These are phyloP conservation scores for Macquaria ambigua DNA, from an alignment of 2,113 vertebrate genomes.

Conservation along the genomic window DNA sequence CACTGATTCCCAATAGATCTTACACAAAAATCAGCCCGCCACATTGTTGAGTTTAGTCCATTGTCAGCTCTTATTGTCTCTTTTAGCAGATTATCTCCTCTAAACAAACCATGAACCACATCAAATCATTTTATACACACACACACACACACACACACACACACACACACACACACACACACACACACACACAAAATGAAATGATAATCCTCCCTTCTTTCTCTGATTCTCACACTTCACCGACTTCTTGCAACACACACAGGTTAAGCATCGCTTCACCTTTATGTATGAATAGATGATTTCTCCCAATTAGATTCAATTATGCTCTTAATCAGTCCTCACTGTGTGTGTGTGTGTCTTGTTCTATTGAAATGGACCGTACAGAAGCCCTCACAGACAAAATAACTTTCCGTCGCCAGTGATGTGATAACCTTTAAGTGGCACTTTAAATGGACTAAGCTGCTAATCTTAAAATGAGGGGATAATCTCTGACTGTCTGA, in stretches of 20 bases:
- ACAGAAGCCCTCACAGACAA: constrained; percentile 22
- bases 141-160: no score
- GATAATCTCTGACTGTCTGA: constrained; percentile 67
- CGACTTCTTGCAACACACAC: background rate
- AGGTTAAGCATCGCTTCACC: background rate
- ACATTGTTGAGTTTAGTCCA: constrained; percentile 35
- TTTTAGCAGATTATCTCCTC: constrained; percentile 28
- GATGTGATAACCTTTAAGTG: constrained; percentile 70
- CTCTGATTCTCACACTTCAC: background rate
- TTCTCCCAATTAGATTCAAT: constrained; percentile 55
- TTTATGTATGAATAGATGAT: constrained; percentile 16
- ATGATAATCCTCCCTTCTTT: background rate
- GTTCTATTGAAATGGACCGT: background rate
- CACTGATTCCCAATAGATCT: constrained; percentile 9
- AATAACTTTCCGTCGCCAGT: constrained; percentile 28
- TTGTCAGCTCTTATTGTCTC: constrained; percentile 15
- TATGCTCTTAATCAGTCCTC: constrained; percentile 34
- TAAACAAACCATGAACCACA: constrained; percentile 2
- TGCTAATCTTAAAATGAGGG: constrained; percentile 60
- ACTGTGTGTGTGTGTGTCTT: constrained; percentile 27
- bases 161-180: background rate
- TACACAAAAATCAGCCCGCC: background rate
- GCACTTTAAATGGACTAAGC: constrained; percentile 54
- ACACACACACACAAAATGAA: background rate
- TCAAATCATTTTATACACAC: background rate